Conservation (phyloP, 2,797 vertebrate genomes). For the Meriones psammophilus region DNA sequence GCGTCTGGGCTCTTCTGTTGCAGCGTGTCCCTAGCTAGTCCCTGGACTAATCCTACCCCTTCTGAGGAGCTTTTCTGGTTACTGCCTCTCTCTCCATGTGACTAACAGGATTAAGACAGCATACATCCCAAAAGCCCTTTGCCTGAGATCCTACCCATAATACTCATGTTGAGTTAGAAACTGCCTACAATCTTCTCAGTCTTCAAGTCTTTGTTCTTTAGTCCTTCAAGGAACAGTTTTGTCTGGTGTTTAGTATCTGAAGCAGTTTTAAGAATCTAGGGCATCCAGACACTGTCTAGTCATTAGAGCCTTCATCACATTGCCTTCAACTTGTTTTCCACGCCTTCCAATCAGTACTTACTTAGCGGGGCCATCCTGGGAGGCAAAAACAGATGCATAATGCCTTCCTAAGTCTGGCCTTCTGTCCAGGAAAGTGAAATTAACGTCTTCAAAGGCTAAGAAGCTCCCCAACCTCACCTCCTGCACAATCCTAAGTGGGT, state of each 20-base stretch:
- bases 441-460: not conserved
- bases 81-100: not conserved
- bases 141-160: not conserved
- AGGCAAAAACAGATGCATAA: conserved; percentile 13
- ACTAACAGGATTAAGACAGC: not conserved
- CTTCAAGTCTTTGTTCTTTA: not conserved
- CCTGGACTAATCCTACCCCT: not conserved
- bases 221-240: not conserved
- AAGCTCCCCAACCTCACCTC: not conserved
- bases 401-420: not conserved
- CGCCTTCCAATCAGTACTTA: conserved; percentile 34
- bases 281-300: not conserved
- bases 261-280: not conserved
- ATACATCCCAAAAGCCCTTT: not conserved
- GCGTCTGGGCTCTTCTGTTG: conserved; percentile 1
- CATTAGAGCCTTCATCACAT: not conserved
- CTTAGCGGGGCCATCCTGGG: not conserved
- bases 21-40: not conserved
- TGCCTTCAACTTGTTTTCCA: not conserved
- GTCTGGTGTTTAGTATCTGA: conserved; percentile 18
- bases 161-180: not conserved
- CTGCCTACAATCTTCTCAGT: not conserved
- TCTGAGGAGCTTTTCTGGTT: not conserved
- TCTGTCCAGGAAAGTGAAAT: not conserved
- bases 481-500: not conserved